Conservation (phyloP, 1,140 invertebrate species). For the Hycleus cichorii region DNA sequence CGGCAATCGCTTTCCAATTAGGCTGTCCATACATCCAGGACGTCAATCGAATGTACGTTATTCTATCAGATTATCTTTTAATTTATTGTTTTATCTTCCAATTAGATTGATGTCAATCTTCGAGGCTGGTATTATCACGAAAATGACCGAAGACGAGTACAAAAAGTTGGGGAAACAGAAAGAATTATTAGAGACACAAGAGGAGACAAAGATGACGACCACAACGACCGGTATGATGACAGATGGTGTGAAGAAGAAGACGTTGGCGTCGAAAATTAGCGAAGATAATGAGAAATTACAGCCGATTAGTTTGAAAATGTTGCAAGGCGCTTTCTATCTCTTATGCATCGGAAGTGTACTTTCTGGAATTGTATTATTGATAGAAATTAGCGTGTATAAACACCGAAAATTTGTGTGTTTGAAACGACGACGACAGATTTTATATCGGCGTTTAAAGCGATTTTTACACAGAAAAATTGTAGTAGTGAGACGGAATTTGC, state of each 20-base stretch:
- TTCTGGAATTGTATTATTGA: slow-evolving; percentile 6
- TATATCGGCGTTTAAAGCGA: background rate
- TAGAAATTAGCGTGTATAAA: slow-evolving; percentile 3
- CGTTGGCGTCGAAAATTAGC: slow-evolving; percentile 23
- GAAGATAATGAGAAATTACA: slow-evolving; percentile 43
- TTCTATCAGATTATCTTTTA: background rate
- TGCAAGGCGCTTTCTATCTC: slow-evolving; percentile 59
- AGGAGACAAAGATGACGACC: slow-evolving; percentile 31
- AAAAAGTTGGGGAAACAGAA: slow-evolving; percentile 53
- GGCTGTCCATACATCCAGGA: slow-evolving; percentile 62
- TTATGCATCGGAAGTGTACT: slow-evolving; percentile 35
- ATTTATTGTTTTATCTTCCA: slow-evolving; percentile 11
- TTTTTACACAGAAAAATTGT: slow-evolving; percentile 1
- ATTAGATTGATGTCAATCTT: slow-evolving; percentile 60
- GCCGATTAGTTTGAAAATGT: slow-evolving; percentile 55
- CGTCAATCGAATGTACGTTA: slow-evolving; percentile 56
- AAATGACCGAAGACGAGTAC: slow-evolving; percentile 63
- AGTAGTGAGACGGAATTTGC: background rate
- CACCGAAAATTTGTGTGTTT: background rate
- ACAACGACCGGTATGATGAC: background rate
- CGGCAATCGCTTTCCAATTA: slow-evolving; percentile 63
- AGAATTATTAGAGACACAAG: slow-evolving; percentile 38
- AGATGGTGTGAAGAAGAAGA: slow-evolving; percentile 23
- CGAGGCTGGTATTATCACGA: slow-evolving; percentile 61
- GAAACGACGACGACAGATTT: background rate